These are phyloP conservation scores for Drosophila mayri DNA, from an alignment of 1,140 invertebrate genomes.

Conservation along the genomic window DNA sequence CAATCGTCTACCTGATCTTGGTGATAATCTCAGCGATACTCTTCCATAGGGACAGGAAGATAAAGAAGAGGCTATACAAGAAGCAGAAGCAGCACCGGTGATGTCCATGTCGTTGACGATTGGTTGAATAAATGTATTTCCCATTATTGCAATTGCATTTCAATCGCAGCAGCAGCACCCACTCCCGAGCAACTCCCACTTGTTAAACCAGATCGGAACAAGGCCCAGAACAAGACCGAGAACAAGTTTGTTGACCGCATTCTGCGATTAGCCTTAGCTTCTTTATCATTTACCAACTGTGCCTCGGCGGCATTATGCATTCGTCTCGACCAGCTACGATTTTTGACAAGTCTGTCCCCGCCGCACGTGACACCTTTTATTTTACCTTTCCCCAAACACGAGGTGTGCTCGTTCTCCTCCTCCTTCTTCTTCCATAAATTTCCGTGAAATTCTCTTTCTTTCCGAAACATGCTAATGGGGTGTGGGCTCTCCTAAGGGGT, in stretches of 20 bases:
- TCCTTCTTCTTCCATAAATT: slow-evolving; percentile 74
- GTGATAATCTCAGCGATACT: slow-evolving; percentile 15
- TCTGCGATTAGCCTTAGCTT: slow-evolving; percentile 74
- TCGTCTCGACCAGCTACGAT: slow-evolving; percentile 55
- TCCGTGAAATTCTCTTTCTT: slow-evolving; percentile 74
- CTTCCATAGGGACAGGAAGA: slow-evolving; percentile 20
- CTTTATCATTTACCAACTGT: slow-evolving; percentile 58
- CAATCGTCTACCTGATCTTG: slow-evolving; percentile 26
- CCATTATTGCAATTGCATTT: slow-evolving; percentile 26
- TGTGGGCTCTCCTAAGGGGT: slow-evolving; percentile 27
- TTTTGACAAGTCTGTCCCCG: slow-evolving; percentile 69
- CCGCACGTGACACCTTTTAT: slow-evolving; percentile 78
- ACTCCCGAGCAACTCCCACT: slow-evolving; percentile 38
- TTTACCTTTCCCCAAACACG: slow-evolving; percentile 10
- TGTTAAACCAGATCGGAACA: slow-evolving; percentile 41
- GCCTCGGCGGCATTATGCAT: slow-evolving; percentile 63
- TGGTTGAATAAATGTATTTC: slow-evolving; percentile 24
- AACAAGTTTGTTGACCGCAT: slow-evolving; percentile 77
- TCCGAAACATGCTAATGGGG: slow-evolving; percentile 72
- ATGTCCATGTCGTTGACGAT: not conserved
- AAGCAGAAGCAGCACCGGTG: not conserved
- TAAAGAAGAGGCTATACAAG: slow-evolving; percentile 18
- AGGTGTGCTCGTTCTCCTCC: slow-evolving; percentile 36
- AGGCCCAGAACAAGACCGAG: not conserved
- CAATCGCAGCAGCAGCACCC: slow-evolving; percentile 18